Evolutionary conservation across 2,797 vertebrate species (phyloP).

Genomic region (Xenopus petersii): DNA sequence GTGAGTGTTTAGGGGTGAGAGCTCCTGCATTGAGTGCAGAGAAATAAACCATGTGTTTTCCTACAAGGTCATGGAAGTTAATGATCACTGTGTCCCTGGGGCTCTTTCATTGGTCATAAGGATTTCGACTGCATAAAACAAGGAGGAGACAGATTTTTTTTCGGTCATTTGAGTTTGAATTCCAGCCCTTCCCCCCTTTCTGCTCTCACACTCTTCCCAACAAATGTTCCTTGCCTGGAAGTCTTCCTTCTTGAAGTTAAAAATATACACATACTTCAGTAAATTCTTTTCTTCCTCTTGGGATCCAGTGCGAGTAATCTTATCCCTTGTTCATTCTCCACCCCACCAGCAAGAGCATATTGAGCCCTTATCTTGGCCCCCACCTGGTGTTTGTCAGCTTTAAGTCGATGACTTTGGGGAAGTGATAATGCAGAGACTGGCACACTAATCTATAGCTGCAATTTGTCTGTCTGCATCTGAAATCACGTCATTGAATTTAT

Average conservation of each 20-base stretch:
- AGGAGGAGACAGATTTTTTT: background rate
- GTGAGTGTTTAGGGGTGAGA: background rate
- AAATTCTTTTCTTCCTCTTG: conserved; percentile 46
- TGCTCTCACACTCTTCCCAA: conserved; percentile 38
- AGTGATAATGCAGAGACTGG: too few species aligned
- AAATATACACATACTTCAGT: conserved; percentile 49
- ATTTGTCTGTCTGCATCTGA: too few species aligned
- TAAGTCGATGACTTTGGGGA: background rate
- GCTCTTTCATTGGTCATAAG: conserved; percentile 35
- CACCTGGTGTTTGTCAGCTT: conserved; percentile 30
- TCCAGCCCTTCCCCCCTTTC: conserved; percentile 22
- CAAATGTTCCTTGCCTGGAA: conserved; percentile 41
- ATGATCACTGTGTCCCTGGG: conserved; percentile 38
- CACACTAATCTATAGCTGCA: too few species aligned
- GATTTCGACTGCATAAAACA: conserved; percentile 17
- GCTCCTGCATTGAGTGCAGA: conserved; percentile 12
- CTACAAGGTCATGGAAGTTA: conserved; percentile 45
- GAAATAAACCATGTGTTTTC: conserved; percentile 26
- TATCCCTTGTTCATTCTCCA: conserved; percentile 27
- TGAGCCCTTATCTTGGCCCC: conserved; percentile 42
- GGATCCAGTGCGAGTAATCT: conserved; percentile 38
- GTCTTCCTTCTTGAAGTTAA: conserved; percentile 40
- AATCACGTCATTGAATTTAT: too few species aligned
- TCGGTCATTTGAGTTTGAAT: conserved; percentile 17
- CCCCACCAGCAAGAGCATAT: conserved; percentile 17